Evolutionary conservation across 2,888 invertebrate genomes (phyloP).

Genomic region (Allacma fusca): DNA sequence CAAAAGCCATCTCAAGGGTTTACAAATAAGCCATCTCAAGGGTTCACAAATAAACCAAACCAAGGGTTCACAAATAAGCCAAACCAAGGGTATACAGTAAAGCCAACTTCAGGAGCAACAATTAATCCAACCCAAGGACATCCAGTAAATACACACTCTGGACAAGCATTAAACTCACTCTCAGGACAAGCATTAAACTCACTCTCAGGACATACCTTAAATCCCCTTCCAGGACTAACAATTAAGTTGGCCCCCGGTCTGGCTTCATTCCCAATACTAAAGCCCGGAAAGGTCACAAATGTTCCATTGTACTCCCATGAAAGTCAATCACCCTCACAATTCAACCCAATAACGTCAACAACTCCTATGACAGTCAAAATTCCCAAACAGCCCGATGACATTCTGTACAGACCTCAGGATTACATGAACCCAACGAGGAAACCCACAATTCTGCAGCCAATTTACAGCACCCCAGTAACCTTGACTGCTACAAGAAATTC

Average conservation of each 20-base stretch:
- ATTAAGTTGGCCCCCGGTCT: neutral
- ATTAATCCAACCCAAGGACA: too few species aligned
- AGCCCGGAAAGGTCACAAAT: slow-evolving; percentile 48
- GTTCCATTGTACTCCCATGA: slow-evolving; percentile 52
- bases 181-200: neutral
- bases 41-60: too few species aligned
- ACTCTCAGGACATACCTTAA: neutral
- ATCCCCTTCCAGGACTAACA: neutral
- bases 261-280: slow-evolving; percentile 9
- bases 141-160: neutral
- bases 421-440: slow-evolving; percentile 44
- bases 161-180: too few species aligned
- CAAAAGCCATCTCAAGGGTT: neutral
- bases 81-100: too few species aligned
- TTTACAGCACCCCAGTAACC: slow-evolving; percentile 45
- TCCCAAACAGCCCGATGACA: slow-evolving; percentile 35
- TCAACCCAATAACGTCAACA: slow-evolving; percentile 46
- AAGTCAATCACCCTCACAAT: slow-evolving; percentile 53
- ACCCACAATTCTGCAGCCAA: slow-evolving; percentile 55
- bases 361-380: slow-evolving; percentile 13
- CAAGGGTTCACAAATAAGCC: too few species aligned
- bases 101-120: too few species aligned
- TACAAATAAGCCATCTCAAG: too few species aligned
- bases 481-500: slow-evolving; percentile 31
- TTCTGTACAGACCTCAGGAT: slow-evolving; percentile 32